Evolutionary conservation across 2,888 invertebrate species (phyloP).

Genomic region (Lissocephala sabroskyi): DNA sequence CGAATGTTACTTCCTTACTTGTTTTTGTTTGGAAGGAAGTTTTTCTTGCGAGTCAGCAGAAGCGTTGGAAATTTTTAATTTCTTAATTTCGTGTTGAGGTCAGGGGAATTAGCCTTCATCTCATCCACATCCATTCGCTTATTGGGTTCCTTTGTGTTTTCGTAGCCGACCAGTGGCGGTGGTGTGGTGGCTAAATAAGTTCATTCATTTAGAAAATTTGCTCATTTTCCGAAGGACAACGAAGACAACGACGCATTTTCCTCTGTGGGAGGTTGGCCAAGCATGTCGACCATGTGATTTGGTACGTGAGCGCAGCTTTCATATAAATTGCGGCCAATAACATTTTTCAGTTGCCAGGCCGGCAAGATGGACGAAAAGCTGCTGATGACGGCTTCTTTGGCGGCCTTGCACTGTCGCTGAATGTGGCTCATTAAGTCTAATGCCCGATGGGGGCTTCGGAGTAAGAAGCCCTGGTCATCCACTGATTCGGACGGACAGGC

Average conservation of each 20-base stretch:
- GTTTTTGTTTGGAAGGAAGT: too few species aligned
- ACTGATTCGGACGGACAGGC: not conserved
- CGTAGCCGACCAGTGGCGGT: conserved; percentile 24
- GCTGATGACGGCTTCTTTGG: conserved; percentile 60
- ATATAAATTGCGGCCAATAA: conserved; percentile 68
- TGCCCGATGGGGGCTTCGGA: conserved; percentile 4
- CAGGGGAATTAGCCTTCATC: conserved; percentile 61
- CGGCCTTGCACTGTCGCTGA: conserved; percentile 22
- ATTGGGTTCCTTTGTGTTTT: conserved; percentile 39
- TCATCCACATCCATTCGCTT: conserved; percentile 8
- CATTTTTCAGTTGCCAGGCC: conserved; percentile 57
- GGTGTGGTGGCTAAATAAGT: too few species aligned
- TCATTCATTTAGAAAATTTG: conserved; percentile 69
- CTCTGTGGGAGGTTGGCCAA: not conserved
- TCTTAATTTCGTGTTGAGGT: conserved; percentile 68
- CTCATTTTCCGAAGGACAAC: conserved; percentile 44
- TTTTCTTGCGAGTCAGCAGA: too few species aligned
- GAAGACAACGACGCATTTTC: conserved; percentile 1
- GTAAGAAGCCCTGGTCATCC: conserved; percentile 21
- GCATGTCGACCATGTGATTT: conserved; percentile 22
- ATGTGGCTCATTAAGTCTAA: conserved; percentile 63
- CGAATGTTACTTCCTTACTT: too few species aligned
- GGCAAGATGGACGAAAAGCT: conserved; percentile 56
- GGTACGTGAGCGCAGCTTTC: conserved; percentile 59
- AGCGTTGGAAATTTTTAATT: conserved; percentile 68